Percentiles rank a stretch among this genome's conserved stretches.
These are phyloP conservation scores for Caenorhabditis zanzibari DNA, from an alignment of 2,888 invertebrate genomes.

Conservation along the genomic window DNA sequence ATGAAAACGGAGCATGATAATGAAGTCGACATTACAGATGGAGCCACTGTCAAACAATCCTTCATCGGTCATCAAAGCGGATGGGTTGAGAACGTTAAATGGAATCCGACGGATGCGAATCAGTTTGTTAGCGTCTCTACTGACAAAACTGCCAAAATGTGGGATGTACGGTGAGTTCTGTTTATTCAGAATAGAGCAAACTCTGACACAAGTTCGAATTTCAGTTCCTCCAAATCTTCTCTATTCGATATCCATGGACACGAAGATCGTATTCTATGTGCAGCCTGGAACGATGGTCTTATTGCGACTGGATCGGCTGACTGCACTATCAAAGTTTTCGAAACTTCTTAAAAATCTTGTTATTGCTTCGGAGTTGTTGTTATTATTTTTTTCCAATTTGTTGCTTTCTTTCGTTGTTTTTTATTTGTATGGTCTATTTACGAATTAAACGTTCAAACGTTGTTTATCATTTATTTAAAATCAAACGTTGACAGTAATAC, in stretches of 20 bases:
- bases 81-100: constrained; percentile 94
- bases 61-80: constrained; percentile 93
- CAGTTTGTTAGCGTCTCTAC: constrained; percentile 95
- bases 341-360: constrained; percentile 30
- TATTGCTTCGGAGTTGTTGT: too few species aligned
- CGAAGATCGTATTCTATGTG: constrained; percentile 92
- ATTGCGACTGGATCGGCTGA: constrained; percentile 95
- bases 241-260: constrained; percentile 95
- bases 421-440: constrained; percentile 19
- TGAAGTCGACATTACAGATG: too few species aligned
- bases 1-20: too few species aligned
- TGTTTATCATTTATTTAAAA: neutral
- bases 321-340: constrained; percentile 89
- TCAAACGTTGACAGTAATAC: too few species aligned
- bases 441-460: constrained; percentile 23
- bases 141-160: constrained; percentile 93
- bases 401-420: constrained; percentile 42
- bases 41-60: constrained; percentile 91
- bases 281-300: constrained; percentile 92
- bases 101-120: constrained; percentile 91
- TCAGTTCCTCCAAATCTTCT: constrained; percentile 90
- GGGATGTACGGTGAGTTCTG: constrained; percentile 88
- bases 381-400: constrained; percentile 17
- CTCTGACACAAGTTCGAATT: constrained; percentile 22
- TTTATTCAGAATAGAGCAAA: too few species aligned